phyloP scores from a whole-genome alignment of 2,113 vertebrate species.

The Cavia porcellus region DNA sequence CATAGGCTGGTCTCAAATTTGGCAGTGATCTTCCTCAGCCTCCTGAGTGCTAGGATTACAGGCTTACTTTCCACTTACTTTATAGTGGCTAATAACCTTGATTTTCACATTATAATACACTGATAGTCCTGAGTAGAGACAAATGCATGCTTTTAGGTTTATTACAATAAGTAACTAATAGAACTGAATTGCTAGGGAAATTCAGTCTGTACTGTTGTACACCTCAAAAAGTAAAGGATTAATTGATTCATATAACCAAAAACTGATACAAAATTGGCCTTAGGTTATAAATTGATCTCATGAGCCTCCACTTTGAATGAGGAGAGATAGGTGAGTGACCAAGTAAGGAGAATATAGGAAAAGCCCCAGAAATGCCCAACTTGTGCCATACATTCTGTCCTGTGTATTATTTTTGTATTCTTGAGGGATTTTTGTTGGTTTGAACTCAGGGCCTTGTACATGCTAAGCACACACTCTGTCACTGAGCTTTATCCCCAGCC shows the following conservation, averaged over 20 bases:
- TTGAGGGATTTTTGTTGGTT: background rate
- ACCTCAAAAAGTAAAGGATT: background rate
- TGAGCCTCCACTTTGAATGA: background rate
- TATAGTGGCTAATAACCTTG: background rate
- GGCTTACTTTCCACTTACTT: background rate
- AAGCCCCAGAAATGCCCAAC: background rate
- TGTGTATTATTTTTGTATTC: background rate
- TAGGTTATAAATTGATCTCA: background rate
- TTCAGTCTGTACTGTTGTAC: background rate
- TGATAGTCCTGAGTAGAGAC: background rate
- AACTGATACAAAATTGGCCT: background rate
- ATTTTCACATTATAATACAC: slow-evolving; percentile 41
- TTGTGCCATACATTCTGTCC: background rate
- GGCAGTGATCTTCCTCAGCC: too few species aligned
- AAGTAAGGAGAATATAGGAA: background rate
- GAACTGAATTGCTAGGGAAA: slow-evolving; percentile 17
- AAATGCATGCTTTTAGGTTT: background rate
- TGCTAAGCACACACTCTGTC: background rate
- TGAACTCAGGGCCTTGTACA: background rate
- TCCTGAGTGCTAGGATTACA: too few species aligned
- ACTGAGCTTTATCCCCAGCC: background rate
- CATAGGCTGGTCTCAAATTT: too few species aligned
- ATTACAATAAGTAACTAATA: background rate
- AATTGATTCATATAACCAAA: background rate
- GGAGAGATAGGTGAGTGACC: background rate